Evolutionary conservation across 2,888 invertebrate species (phyloP).

Genomic region (Amphipoea lucens): DNA sequence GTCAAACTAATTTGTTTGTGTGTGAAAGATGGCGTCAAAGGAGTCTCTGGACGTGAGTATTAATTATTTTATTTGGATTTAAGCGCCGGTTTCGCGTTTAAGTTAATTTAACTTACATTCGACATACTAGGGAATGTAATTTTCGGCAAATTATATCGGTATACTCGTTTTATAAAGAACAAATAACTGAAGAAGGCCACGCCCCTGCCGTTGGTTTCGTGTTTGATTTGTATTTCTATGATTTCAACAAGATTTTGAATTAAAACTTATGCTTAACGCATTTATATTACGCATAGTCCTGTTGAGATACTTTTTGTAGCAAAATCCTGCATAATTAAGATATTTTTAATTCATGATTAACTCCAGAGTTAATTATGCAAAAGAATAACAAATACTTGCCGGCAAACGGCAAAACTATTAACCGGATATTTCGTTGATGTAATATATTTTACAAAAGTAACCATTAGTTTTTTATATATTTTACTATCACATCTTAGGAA

Average conservation of each 20-base stretch:
- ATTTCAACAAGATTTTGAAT: constrained; percentile 59
- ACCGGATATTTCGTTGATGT: constrained; percentile 4
- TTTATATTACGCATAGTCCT: not conserved
- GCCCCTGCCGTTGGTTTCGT: constrained; percentile 74
- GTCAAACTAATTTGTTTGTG: constrained; percentile 85
- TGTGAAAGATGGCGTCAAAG: constrained; percentile 90
- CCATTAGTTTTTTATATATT: not conserved
- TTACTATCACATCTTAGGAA: not conserved
- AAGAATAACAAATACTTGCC: constrained; percentile 36
- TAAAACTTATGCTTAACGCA: constrained; percentile 27
- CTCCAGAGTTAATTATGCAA: constrained; percentile 22
- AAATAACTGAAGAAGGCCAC: constrained; percentile 75
- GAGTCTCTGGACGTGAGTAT: constrained; percentile 89
- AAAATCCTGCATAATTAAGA: not conserved
- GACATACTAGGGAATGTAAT: constrained; percentile 39
- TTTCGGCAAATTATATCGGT: constrained; percentile 1
- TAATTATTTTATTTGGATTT: constrained; percentile 68
- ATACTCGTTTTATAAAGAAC: constrained; percentile 15
- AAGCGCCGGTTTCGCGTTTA: constrained; percentile 20
- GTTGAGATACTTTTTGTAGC: not conserved
- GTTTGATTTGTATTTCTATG: constrained; percentile 59
- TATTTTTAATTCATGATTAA: constrained; percentile 52
- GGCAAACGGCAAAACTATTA: constrained; percentile 13
- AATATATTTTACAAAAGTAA: not conserved
- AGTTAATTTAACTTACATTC: constrained; percentile 33